Conservation (phyloP, 2,888 invertebrate genomes). For the Eulithis prunata region DNA sequence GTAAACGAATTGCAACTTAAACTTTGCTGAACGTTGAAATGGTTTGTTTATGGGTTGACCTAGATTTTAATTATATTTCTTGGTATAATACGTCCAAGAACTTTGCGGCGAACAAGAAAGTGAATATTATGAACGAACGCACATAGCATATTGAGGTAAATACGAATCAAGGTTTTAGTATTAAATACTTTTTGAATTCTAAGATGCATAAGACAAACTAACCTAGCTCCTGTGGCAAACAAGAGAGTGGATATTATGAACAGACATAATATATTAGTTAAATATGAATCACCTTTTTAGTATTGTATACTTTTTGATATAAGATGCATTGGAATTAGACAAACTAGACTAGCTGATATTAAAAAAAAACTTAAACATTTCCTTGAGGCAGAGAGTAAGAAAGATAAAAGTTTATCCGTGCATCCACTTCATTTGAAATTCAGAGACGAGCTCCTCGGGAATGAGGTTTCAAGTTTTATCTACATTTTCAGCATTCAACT, state of each 20-base stretch:
- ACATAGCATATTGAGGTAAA: not conserved
- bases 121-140: not conserved
- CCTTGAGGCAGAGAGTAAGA: not conserved
- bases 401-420: conserved; percentile 16
- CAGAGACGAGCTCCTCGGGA: conserved; percentile 12
- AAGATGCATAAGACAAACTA: too few species aligned
- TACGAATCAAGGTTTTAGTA: not conserved
- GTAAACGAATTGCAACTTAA: conserved; percentile 40
- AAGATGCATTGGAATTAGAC: not conserved
- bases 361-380: not conserved
- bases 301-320: too few species aligned
- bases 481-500: conserved; percentile 3
- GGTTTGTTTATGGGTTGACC: conserved; percentile 18
- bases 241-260: too few species aligned
- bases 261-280: too few species aligned
- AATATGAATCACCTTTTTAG: too few species aligned
- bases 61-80: conserved; percentile 21
- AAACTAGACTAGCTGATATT: not conserved
- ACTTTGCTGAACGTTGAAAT: conserved; percentile 13
- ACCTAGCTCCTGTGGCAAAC: too few species aligned
- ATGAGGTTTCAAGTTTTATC: conserved; percentile 15
- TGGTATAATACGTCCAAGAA: not conserved
- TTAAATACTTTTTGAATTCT: not conserved
- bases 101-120: not conserved
- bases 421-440: conserved; percentile 26